A percentile compares a stretch with the other conserved stretches of the same genome.
phyloP scores from a whole-genome alignment of 92 coral and sea anemone genomes.

The Parazoanthus atlanticus region DNA sequence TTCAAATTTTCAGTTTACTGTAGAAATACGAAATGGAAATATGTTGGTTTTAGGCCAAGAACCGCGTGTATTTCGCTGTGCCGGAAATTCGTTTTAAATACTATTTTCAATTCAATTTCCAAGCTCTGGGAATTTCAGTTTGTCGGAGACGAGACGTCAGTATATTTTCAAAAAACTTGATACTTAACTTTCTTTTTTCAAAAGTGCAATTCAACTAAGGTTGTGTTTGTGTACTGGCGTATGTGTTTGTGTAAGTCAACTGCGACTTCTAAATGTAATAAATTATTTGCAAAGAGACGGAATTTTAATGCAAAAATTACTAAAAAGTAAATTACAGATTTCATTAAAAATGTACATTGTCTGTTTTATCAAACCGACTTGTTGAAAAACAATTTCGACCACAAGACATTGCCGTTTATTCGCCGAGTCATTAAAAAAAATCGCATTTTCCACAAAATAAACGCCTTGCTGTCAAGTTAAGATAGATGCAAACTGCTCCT shows the following conservation, averaged over 20 bases:
- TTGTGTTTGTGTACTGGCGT: not conserved
- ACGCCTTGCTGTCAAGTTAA: not conserved
- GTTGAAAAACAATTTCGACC: constrained; percentile 1
- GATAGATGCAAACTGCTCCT: not conserved
- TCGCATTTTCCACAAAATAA: not conserved
- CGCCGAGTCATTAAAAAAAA: not conserved
- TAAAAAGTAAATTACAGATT: not conserved
- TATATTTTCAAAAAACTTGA: not conserved
- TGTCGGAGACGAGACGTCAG: not conserved
- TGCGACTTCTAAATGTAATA: not conserved
- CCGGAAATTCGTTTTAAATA: not conserved
- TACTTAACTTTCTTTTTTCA: not conserved
- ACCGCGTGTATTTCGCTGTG: not conserved
- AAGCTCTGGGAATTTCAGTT: not conserved
- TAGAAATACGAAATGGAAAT: not conserved
- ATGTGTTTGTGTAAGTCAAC: not conserved
- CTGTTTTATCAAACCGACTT: constrained; percentile 10
- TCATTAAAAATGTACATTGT: constrained; percentile 21
- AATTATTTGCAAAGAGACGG: not conserved
- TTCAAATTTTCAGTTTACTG: not conserved
- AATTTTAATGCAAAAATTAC: not conserved
- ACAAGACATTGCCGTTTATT: not conserved
- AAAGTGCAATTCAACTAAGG: not conserved
- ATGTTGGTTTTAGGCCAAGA: not conserved
- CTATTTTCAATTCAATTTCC: no score